phyloP scores from a whole-genome alignment of 92 coral and sea anemone genomes.

The Epizoanthus ramosus region DNA sequence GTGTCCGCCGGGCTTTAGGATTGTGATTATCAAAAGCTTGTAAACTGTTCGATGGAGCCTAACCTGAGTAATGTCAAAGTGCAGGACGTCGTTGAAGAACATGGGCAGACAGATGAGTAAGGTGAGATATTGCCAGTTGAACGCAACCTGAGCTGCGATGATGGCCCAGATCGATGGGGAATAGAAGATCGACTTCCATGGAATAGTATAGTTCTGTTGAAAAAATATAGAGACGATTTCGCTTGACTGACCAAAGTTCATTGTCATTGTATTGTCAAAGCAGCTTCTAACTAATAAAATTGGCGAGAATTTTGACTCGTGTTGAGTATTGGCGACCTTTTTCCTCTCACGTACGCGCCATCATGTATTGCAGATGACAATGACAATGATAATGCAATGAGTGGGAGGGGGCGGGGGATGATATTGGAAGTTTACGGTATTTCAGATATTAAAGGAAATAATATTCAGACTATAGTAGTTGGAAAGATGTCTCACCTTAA shows the following conservation, averaged over 20 bases:
- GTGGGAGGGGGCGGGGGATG: too few species aligned
- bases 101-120: conserved; percentile 15
- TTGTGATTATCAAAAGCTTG: too few species aligned
- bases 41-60: not conserved
- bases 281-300: too few species aligned
- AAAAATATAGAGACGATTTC: not conserved
- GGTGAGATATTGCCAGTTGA: conserved; percentile 25
- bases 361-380: too few species aligned
- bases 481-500: not conserved
- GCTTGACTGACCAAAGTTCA: too few species aligned
- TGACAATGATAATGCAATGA: too few species aligned
- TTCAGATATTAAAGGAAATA: not conserved
- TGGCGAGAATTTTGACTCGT: too few species aligned
- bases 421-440: not conserved
- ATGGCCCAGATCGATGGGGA: conserved; percentile 4
- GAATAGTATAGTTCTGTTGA: conserved; percentile 9
- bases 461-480: not conserved
- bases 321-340: too few species aligned
- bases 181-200: conserved; percentile 9
- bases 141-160: not conserved
- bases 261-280: too few species aligned
- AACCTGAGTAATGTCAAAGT: conserved; percentile 8
- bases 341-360: too few species aligned
- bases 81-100: conserved; percentile 25
- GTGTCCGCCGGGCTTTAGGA: too few species aligned